Conservation (phyloP, 2,888 invertebrate genomes). For the Lithophane semibrunnea region DNA sequence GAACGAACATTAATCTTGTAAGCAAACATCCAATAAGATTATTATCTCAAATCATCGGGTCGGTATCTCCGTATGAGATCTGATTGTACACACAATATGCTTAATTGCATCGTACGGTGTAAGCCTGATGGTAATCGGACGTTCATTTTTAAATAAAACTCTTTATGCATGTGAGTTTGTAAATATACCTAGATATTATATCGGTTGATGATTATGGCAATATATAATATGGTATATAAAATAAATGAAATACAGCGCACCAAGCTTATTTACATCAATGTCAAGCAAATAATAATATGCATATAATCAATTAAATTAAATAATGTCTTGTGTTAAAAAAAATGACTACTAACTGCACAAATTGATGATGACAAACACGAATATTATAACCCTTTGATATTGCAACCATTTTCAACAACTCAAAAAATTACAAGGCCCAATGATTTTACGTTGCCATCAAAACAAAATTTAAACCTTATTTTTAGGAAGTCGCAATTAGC, state of each 20-base stretch:
- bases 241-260: neutral
- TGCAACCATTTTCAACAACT: slow-evolving; percentile 2
- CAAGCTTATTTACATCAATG: neutral
- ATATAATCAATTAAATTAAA: neutral
- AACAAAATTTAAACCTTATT: slow-evolving; percentile 57
- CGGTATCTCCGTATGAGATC: slow-evolving; percentile 77
- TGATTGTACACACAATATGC: slow-evolving; percentile 67
- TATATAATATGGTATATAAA: neutral
- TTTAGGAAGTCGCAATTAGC: slow-evolving; percentile 65
- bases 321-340: neutral
- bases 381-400: slow-evolving; percentile 2
- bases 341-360: neutral
- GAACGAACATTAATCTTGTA: slow-evolving; percentile 76
- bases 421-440: slow-evolving; percentile 10
- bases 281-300: neutral
- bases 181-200: neutral
- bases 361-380: neutral
- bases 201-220: neutral
- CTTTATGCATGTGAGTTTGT: slow-evolving; percentile 25
- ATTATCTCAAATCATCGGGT: slow-evolving; percentile 78
- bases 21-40: slow-evolving; percentile 77
- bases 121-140: slow-evolving; percentile 60
- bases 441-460: slow-evolving; percentile 26
- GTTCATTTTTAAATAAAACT: slow-evolving; percentile 61
- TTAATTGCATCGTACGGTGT: slow-evolving; percentile 66